phyloP scores from a whole-genome alignment of 2,113 vertebrate genomes.

The Emydocephalus ijimae region DNA sequence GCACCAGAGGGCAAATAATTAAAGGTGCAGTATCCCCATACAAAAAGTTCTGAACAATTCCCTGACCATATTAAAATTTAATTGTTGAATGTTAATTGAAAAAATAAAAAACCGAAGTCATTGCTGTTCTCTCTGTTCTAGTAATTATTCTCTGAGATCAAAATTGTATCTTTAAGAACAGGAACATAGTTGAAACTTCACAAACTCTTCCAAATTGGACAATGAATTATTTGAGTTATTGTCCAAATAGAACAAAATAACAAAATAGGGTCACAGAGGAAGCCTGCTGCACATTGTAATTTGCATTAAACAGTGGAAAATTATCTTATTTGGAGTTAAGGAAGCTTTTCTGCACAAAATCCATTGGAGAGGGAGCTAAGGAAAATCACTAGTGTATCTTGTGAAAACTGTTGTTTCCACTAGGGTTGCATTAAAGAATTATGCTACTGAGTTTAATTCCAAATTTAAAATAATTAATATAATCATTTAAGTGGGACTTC shows the following conservation, averaged over 20 bases:
- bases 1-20: constrained; percentile 81
- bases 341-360: not conserved
- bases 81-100: constrained; percentile 83
- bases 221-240: not conserved
- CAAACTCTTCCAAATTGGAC: not conserved
- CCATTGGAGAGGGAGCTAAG: not conserved
- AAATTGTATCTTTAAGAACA: constrained; percentile 46
- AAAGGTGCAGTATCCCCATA: constrained; percentile 77
- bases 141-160: constrained; percentile 72
- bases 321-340: not conserved
- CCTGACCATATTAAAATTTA: constrained; percentile 82
- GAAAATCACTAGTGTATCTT: not conserved
- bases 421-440: not conserved
- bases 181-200: constrained; percentile 45
- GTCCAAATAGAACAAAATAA: not conserved
- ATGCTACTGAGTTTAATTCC: not conserved
- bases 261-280: not conserved
- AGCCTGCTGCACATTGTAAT: not conserved
- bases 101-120: constrained; percentile 73
- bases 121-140: constrained; percentile 67
- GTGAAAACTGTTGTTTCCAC: not conserved
- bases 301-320: not conserved
- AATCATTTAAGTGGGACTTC: not conserved
- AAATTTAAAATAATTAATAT: not conserved
- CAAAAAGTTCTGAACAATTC: constrained; percentile 80